A percentile compares a stretch with the other conserved stretches of the same genome.
Conservation (phyloP, 2,113 vertebrate species). For the Syngnathus floridae region DNA sequence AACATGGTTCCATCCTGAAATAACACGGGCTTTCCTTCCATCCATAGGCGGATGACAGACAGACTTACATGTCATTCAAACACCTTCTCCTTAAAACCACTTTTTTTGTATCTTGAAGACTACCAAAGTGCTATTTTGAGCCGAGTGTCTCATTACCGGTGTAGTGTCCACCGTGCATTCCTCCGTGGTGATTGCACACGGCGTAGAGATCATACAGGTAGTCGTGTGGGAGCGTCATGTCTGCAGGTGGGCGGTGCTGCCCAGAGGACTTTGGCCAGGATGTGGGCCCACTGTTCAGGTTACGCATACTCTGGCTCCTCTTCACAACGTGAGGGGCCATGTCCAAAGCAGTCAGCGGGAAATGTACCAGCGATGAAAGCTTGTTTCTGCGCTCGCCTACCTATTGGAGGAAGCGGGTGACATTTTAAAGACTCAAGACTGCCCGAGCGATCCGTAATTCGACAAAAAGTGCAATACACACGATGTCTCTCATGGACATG, state of each 20-base stretch:
- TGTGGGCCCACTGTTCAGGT: conserved; percentile 39
- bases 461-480: too few relatives aligned
- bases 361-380: conserved; percentile 84
- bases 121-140: too few relatives aligned
- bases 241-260: conserved; percentile 31
- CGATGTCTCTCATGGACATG: too few relatives aligned
- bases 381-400: conserved; percentile 89
- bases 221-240: conserved; percentile 61
- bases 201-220: conserved; percentile 90
- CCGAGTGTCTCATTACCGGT: conserved; percentile 70
- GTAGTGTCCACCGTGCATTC: conserved; percentile 94
- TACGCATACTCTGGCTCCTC: conserved; percentile 66
- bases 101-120: too few relatives aligned
- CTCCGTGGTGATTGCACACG: conserved; percentile 94
- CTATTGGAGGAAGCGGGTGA: conserved; percentile 29
- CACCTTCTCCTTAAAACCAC: too few relatives aligned
- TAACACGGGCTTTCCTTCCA: neutral
- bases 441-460: too few relatives aligned
- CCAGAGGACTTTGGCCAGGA: conserved; percentile 62
- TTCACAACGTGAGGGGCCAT: conserved; percentile 91
- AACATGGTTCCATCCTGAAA: neutral
- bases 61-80: neutral
- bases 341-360: conserved; percentile 82
- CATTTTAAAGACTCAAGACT: neutral
- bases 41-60: neutral